Evolutionary conservation across 2,797 vertebrate species (phyloP).

Genomic region (Micrastur ruficollis): DNA sequence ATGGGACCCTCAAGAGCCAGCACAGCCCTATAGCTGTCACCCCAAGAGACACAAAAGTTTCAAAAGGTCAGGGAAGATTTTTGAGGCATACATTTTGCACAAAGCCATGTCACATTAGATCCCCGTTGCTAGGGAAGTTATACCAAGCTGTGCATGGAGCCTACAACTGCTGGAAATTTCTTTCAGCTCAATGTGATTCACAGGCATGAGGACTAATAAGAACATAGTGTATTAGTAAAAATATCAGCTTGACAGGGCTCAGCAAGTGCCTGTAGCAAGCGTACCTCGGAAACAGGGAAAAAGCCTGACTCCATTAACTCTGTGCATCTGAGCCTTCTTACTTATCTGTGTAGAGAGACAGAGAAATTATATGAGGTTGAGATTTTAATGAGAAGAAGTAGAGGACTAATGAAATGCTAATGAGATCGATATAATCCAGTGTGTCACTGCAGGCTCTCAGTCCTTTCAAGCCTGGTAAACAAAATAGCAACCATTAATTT

Average conservation of each 20-base stretch:
- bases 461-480: constrained; percentile 28
- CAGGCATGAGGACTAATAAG: constrained; percentile 24
- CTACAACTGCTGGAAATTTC: constrained; percentile 52
- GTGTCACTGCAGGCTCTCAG: constrained; percentile 8
- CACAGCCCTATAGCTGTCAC: background rate
- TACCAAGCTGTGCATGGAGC: constrained; percentile 35
- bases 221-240: constrained; percentile 56
- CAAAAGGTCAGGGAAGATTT: constrained; percentile 62
- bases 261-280: constrained; percentile 5
- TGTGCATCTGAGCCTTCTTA: background rate
- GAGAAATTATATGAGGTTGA: constrained; percentile 19
- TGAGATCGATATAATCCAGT: background rate
- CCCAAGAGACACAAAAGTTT: constrained; percentile 15
- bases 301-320: background rate
- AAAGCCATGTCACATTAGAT: constrained; percentile 39
- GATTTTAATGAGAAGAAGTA: constrained; percentile 45
- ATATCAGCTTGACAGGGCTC: constrained; percentile 28
- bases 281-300: background rate
- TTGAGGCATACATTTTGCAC: constrained; percentile 23
- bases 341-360: constrained; percentile 1
- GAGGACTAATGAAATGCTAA: constrained; percentile 44
- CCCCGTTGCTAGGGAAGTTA: constrained; percentile 61
- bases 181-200: constrained; percentile 47
- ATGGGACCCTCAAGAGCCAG: background rate
- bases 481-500: background rate